Conservation (phyloP, 2,113 vertebrate genomes). For the Elgaria multicarinata region DNA sequence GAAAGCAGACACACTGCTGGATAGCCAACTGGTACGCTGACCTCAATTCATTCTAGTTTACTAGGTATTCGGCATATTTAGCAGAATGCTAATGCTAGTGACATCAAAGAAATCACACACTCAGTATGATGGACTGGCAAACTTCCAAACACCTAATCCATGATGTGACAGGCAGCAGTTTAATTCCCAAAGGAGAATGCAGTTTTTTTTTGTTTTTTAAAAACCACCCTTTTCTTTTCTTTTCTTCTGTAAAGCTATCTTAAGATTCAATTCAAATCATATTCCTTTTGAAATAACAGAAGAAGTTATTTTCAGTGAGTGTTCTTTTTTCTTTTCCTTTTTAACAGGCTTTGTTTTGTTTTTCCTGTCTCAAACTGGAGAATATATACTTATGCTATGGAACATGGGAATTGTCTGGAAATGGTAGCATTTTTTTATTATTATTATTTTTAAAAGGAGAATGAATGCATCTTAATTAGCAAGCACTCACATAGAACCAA, state of each 20-base stretch:
- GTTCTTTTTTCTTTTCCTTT: conserved; percentile 20
- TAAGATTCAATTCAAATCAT: conserved; percentile 59
- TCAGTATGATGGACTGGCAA: conserved; percentile 58
- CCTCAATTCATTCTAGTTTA: conserved; percentile 74
- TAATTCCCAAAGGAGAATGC: conserved; percentile 54
- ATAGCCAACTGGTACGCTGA: conserved; percentile 66
- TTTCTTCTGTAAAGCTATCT: conserved; percentile 69
- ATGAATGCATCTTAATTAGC: not conserved
- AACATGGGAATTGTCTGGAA: conserved; percentile 25
- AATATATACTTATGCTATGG: not conserved
- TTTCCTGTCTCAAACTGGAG: conserved; percentile 31
- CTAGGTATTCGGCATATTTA: conserved; percentile 69
- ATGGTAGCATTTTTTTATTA: not conserved
- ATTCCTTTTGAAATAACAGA: conserved; percentile 62
- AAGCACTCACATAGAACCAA: not conserved
- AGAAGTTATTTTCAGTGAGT: conserved; percentile 64
- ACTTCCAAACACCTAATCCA: conserved; percentile 69
- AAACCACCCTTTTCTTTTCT: conserved; percentile 56
- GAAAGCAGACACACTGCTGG: conserved; percentile 50
- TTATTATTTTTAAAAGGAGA: not conserved
- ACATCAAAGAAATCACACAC: conserved; percentile 74
- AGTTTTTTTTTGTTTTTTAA: conserved; percentile 41
- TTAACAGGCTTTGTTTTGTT: not conserved
- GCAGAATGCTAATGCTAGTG: conserved; percentile 70
- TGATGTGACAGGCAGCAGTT: conserved; percentile 65